Conservation (phyloP, 1,140 invertebrate genomes). For the Heterodera carotae region DNA sequence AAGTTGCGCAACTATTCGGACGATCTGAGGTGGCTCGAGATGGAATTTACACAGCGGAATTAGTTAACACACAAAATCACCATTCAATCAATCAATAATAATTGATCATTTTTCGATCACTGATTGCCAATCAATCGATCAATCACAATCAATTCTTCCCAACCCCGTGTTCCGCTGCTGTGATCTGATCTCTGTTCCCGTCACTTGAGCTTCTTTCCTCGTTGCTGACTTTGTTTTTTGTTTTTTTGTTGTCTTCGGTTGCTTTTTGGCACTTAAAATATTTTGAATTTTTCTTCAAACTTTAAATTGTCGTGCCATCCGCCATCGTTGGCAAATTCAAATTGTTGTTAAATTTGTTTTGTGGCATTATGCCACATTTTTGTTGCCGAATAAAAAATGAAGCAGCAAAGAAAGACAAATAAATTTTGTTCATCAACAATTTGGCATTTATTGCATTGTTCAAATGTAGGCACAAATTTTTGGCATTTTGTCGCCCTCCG, state of each 20-base stretch:
- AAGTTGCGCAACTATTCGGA: conserved; percentile 2
- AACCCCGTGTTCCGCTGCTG: background rate
- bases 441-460: no score
- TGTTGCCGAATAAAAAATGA: no score
- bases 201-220: background rate
- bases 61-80: background rate
- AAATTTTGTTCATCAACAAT: no score
- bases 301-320: no score
- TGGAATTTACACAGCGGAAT: conserved; percentile 8
- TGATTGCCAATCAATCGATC: background rate
- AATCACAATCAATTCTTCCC: background rate
- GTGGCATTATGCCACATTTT: background rate
- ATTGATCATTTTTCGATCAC: background rate
- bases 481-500: no score
- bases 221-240: background rate
- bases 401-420: no score
- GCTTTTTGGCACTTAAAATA: background rate
- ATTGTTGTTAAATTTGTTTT: background rate
- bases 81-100: background rate
- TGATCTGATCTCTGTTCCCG: conserved; percentile 2
- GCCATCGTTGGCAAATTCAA: no score
- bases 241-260: no score
- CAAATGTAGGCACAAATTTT: no score
- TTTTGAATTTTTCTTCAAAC: background rate
- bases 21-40: background rate